Percentiles rank a stretch among this genome's conserved stretches.
Conservation (phyloP, 2,113 vertebrate species). For the Megaceryle torquata region DNA sequence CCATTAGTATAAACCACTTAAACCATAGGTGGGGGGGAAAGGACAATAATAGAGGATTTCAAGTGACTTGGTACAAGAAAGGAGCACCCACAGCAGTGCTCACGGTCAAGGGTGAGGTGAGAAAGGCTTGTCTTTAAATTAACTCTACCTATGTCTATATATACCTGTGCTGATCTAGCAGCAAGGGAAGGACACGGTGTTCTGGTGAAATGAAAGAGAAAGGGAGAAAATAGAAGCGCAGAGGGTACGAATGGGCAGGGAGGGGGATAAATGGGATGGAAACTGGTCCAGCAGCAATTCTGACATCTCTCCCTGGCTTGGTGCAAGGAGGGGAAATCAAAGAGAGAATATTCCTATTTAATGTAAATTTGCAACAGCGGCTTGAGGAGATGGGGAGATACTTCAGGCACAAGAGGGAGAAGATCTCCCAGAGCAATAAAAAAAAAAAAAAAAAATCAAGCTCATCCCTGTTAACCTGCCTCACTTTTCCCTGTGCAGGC, state of each 20-base stretch:
- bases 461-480: accelerated
- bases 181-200: accelerated
- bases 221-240: accelerated
- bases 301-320: accelerated
- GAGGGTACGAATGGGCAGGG: background rate
- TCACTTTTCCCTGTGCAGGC: accelerated
- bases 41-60: background rate
- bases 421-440: background rate
- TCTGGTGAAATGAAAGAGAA: background rate
- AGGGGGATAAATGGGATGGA: background rate
- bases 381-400: background rate
- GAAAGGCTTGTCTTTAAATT: background rate
- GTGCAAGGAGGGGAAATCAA: background rate
- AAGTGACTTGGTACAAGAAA: background rate
- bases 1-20: background rate
- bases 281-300: accelerated
- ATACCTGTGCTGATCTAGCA: background rate
- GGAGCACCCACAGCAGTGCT: background rate
- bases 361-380: background rate
- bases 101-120: accelerated
- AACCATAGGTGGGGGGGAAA: background rate
- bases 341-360: background rate
- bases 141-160: background rate
- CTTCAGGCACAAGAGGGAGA: accelerated
- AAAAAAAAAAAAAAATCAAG: background rate